Evolutionary conservation across 1,140 invertebrate genomes (phyloP), one percentile per base, ranked within the genome.

Genomic region (Drosophila arizonae): DNA sequence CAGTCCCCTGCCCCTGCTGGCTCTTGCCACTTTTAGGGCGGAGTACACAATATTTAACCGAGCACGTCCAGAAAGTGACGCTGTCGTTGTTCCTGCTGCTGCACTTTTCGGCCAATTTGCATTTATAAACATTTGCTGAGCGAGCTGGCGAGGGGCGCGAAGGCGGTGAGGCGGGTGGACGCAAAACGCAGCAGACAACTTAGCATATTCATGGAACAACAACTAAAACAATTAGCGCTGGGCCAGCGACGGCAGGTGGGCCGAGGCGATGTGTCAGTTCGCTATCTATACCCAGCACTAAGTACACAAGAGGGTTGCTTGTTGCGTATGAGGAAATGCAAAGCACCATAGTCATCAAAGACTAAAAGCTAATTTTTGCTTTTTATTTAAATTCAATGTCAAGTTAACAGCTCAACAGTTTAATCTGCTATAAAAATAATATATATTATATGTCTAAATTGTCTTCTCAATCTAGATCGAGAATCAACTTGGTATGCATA

Each of bases 151-250:
- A 13, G 28, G 21, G 41, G 43, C 6, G 43, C 4, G 26, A 11
- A 10, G 11, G 41, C 2, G 17, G 36, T 51, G 41, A 28, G 26
- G 26, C 30, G 67, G 51, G 28, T 45, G 54, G 66, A 64, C 61
- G 69, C 62, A 81, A 64, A 71, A 63, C 67, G 62, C 72, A 74
- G 69, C 81, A 86, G 81, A 87, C 81, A 85, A 86, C 81, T 85
- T 85, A 87, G 82, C 82, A 85, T 85, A 85, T 85, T 85, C 81
- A 85, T 87, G 81, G 82, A 86, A 81, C 81, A 86, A 81, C 81
- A 85, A 87, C 82, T 81, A 81, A 85, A 85, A 85, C 82, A 87
- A 85, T 85, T 85, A 85, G 78, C 74, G 24, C 33, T 55, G 78
- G 66, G 58, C 70, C 68, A 84, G 68, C 62, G 70, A 58, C 55